A percentile compares a stretch with the other conserved stretches of the same genome.
Evolutionary conservation across 2,888 invertebrate species (phyloP).

Genomic region (Stramonita haemastoma): DNA sequence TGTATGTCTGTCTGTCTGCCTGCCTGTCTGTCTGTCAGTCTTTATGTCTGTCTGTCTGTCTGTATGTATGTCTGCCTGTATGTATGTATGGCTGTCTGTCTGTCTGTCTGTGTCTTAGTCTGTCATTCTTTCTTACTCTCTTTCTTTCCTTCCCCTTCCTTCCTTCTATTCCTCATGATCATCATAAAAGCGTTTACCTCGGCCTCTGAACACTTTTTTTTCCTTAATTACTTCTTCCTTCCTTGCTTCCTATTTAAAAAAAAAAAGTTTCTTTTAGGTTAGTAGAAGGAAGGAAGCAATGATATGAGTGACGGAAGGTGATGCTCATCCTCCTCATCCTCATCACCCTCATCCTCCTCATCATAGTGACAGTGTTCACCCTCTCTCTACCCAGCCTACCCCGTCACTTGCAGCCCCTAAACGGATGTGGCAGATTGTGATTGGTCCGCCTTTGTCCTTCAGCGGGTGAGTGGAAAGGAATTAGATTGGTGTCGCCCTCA

Average conservation of each 20-base stretch:
- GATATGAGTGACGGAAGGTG: too few species aligned
- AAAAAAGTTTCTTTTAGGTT: too few species aligned
- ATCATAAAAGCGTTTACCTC: not conserved
- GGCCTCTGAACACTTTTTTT: too few species aligned
- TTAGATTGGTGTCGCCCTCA: not conserved
- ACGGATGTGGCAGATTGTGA: not conserved
- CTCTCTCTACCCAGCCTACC: not conserved
- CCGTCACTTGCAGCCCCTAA: conserved; percentile 22
- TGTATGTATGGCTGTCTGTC: not conserved
- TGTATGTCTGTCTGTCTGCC: not conserved
- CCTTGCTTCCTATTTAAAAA: too few species aligned
- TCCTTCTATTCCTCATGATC: not conserved
- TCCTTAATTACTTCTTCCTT: too few species aligned
- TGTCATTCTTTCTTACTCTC: not conserved
- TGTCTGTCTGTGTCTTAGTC: not conserved
- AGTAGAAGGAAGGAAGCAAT: too few species aligned
- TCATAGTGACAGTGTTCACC: too few species aligned
- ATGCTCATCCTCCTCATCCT: too few species aligned
- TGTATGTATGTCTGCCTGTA: not conserved
- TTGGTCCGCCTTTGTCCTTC: conserved; percentile 22
- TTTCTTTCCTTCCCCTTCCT: not conserved
- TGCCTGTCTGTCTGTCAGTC: conserved; percentile 4
- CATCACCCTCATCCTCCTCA: too few species aligned
- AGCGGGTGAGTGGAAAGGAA: conserved; percentile 22
- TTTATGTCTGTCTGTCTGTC: too few species aligned